phyloP scores from a whole-genome alignment of 1,140 invertebrate species.

The Watersipora subatra region DNA sequence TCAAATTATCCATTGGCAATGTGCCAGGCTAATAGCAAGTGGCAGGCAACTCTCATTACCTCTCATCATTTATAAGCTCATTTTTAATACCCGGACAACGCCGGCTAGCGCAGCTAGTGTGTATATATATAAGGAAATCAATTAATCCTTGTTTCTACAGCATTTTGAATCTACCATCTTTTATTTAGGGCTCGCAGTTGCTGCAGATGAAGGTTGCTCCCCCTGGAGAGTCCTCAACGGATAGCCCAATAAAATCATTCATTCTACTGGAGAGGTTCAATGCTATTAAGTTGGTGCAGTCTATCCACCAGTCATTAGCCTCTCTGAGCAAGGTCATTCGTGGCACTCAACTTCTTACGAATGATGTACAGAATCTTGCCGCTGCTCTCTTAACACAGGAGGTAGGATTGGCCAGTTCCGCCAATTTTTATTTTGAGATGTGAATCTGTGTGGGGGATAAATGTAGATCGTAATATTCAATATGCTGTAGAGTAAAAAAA shows the following conservation, averaged over 20 bases:
- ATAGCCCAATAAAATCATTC: constrained; percentile 44
- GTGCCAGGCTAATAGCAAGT: too few relatives aligned
- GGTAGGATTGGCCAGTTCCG: constrained; percentile 37
- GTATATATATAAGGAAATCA: too few relatives aligned
- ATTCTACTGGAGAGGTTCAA: constrained; percentile 47
- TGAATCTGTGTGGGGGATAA: neutral
- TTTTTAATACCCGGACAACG: too few relatives aligned
- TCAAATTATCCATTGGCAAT: too few relatives aligned
- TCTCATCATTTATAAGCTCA: too few relatives aligned
- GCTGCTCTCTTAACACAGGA: constrained; percentile 47
- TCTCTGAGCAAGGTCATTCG: constrained; percentile 51
- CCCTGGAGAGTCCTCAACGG: constrained; percentile 22
- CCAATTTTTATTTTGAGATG: neutral
- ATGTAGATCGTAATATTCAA: neutral
- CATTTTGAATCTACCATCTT: too few relatives aligned
- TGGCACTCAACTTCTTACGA: constrained; percentile 45
- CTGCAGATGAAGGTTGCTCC: constrained; percentile 30
- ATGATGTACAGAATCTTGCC: constrained; percentile 44
- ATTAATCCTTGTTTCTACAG: too few relatives aligned
- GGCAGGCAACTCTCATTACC: too few relatives aligned
- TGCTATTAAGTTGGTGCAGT: constrained; percentile 42
- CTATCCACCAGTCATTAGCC: constrained; percentile 46
- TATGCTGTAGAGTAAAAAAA: neutral
- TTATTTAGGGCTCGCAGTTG: constrained; percentile 28
- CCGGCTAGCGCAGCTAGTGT: too few relatives aligned